A percentile compares a stretch with the other conserved stretches of the same genome.
Conservation (phyloP, 2,888 invertebrate genomes). For the Latrodectus elegans region DNA sequence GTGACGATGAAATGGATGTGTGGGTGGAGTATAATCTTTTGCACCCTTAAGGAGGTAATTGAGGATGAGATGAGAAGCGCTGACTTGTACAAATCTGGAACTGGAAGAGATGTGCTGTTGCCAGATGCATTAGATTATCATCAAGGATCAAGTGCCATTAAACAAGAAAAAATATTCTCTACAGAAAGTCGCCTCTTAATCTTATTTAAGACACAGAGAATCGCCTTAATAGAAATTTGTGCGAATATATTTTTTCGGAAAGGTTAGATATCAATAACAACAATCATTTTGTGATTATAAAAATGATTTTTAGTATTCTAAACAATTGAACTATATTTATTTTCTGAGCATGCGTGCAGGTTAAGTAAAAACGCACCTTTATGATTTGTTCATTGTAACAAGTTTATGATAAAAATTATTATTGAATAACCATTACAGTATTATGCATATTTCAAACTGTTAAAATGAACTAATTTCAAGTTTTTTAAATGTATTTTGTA, state of each 20-base stretch:
- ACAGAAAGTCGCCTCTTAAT: neutral
- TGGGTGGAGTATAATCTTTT: constrained; percentile 5
- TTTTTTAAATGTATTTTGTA: too few relatives aligned
- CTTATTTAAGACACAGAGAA: neutral
- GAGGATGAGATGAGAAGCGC: constrained; percentile 2
- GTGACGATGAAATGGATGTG: neutral
- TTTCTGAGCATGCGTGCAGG: too few relatives aligned
- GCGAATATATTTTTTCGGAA: neutral
- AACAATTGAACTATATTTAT: too few relatives aligned
- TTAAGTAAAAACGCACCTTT: too few relatives aligned
- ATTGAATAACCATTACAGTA: too few relatives aligned
- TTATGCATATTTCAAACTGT: too few relatives aligned
- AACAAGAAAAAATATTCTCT: neutral
- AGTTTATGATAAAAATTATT: too few relatives aligned
- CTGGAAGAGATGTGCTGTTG: neutral
- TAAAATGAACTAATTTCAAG: too few relatives aligned
- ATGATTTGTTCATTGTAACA: too few relatives aligned
- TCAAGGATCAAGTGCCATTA: neutral
- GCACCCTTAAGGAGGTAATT: neutral
- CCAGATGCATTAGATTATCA: neutral
- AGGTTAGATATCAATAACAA: neutral
- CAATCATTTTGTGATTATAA: neutral
- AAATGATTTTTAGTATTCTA: neutral
- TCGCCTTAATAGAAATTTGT: neutral
- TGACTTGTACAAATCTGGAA: neutral